Conservation (phyloP, 1,140 invertebrate species). For the Aethina tumida region DNA sequence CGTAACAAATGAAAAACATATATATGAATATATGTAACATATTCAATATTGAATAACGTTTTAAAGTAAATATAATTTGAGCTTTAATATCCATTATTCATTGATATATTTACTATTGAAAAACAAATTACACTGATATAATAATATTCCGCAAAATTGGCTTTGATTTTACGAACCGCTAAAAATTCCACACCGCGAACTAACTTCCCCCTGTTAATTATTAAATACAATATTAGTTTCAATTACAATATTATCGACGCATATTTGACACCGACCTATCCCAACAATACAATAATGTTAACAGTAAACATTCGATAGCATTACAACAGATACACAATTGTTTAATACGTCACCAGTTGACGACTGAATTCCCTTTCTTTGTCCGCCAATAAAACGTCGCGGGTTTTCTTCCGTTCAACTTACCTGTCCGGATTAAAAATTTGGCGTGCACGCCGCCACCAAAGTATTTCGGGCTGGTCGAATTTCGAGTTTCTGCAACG, state of each 20-base stretch:
- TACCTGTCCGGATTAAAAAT: too few species aligned
- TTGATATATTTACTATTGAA: neutral
- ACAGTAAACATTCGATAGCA: constrained; percentile 13
- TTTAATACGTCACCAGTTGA: neutral
- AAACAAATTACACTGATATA: constrained; percentile 7
- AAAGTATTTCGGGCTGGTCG: too few species aligned
- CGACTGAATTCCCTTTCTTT: neutral
- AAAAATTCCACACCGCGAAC: constrained; percentile 22
- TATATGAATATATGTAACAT: too few species aligned
- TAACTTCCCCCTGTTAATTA: constrained; percentile 27
- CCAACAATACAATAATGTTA: constrained; percentile 12
- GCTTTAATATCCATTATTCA: too few species aligned
- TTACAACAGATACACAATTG: too few species aligned
- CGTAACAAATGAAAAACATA: too few species aligned
- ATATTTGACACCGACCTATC: constrained; percentile 30
- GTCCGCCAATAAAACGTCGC: neutral
- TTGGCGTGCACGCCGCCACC: too few species aligned
- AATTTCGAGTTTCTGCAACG: too few species aligned
- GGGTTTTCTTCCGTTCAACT: too few species aligned
- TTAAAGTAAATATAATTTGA: constrained; percentile 1
- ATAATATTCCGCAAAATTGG: constrained; percentile 11
- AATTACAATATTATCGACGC: constrained; percentile 31
- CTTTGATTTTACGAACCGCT: constrained; percentile 17
- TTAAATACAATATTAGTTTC: constrained; percentile 30
- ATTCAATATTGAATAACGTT: neutral